Base-by-base conservation (phyloP, 2,888 invertebrate genomes). In the Globia sparganii region DNA sequence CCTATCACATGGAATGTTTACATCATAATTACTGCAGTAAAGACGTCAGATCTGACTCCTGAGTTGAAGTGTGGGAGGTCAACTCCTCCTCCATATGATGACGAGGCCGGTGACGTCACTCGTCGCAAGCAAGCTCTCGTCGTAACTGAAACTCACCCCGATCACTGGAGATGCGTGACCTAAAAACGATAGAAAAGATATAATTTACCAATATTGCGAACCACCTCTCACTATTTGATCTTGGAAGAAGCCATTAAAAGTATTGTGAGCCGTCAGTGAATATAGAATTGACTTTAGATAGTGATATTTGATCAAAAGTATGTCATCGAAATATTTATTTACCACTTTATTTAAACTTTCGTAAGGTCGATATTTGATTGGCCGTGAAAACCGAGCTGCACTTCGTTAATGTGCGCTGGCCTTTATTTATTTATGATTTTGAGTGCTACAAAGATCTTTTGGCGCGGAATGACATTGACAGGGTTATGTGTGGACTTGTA, bases 111-210 rank as follows among this genome's bases (percentile, higher is more conserved):
- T 97, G 72, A 98, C 97, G 97, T 99, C 99, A 92, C 98, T 98
- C 49, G 98, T 98, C 59, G 99, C 99, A 81, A 99, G 96, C 86
- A 98, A 96, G 91, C 98, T 98, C 96, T 99, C 99, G 94, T 99
- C 98, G 94, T 98, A 98, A 95, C 98, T 99, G 94, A 99, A 99
- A 87, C 98, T 98, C 46, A 99, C 98, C 72, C 98, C 98, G 34
- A 98, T 95, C 72, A 98, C 98, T 0, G 98, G 97, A n/a, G 98
- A 97, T 2, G 98, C 98, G 94, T 99, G 99, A 13, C 98, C 98
- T 94, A 97, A 0, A 9, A 56, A 75, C 13, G 8, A 56, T 2
- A 25, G n/a, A 1, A 18, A 56, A n/a, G 21, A 3, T 13, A 18
- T 37, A 11, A 5, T 15, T 18, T 4, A 4, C 46, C 4, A n/a